Conservation (phyloP, 2,797 vertebrate species). For the Taenioides sp. region DNA sequence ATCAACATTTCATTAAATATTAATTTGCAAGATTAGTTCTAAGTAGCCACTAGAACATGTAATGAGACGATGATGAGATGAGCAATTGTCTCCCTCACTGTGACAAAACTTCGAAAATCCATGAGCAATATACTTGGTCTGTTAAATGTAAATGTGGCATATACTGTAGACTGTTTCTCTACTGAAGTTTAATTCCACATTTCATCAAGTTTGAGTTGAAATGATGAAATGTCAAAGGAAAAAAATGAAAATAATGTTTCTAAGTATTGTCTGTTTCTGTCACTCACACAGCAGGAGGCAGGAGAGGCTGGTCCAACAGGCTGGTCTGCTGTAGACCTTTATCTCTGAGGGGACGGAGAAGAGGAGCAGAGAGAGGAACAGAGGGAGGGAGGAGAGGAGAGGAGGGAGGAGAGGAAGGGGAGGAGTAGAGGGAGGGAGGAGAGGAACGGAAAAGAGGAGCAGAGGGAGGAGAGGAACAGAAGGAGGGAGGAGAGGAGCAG, state of each 20-base stretch:
- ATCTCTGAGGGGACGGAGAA: not conserved
- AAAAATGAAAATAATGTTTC: too few relatives aligned
- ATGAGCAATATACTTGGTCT: not conserved
- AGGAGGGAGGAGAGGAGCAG: not conserved
- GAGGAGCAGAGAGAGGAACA: slow-evolving; percentile 9
- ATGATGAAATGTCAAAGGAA: slow-evolving; percentile 40
- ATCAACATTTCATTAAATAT: slow-evolving; percentile 48
- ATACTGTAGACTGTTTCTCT: not conserved
- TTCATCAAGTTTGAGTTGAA: slow-evolving; percentile 10
- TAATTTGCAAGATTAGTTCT: slow-evolving; percentile 21
- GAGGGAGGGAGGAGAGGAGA: not conserved
- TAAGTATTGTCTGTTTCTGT: too few relatives aligned
- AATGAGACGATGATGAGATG: not conserved
- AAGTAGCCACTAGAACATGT: slow-evolving; percentile 13
- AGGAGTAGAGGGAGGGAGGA: not conserved
- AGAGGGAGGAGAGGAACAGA: not conserved
- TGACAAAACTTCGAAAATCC: not conserved
- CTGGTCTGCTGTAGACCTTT: too few relatives aligned
- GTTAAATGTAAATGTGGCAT: not conserved
- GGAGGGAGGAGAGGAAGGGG: not conserved
- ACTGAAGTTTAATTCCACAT: not conserved
- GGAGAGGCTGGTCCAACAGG: not conserved
- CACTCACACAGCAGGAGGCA: not conserved
- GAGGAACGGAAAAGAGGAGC: not conserved
- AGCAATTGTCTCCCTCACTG: not conserved